phyloP scores from a whole-genome alignment of 2,888 invertebrate genomes.

The Eubasilissa splendida region DNA sequence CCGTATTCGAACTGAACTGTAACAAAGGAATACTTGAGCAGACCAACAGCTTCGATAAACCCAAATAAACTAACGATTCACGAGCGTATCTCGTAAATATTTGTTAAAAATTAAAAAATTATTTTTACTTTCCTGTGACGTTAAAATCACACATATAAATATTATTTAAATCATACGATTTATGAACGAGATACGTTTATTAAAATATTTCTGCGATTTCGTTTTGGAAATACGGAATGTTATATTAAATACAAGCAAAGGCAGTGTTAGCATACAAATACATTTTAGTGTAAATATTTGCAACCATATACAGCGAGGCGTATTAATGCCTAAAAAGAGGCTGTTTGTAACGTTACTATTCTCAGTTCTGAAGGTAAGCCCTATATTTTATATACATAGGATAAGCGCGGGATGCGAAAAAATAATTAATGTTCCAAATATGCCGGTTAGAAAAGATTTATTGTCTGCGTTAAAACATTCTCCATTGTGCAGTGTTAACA shows the following conservation, averaged over 20 bases:
- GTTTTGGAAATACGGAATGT: too few species aligned
- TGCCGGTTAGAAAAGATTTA: conserved; percentile 25
- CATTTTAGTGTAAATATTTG: neutral
- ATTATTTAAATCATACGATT: neutral
- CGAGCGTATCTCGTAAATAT: neutral
- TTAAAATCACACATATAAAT: too few species aligned
- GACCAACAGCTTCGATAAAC: neutral
- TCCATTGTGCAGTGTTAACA: neutral
- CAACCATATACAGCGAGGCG: conserved; percentile 16
- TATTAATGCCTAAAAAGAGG: conserved; percentile 34
- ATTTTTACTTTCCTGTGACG: too few species aligned
- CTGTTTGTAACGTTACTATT: conserved; percentile 11
- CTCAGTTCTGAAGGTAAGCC: conserved; percentile 34
- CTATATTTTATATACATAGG: conserved; percentile 32
- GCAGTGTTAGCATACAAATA: too few species aligned
- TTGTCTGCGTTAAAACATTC: neutral
- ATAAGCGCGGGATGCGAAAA: conserved; percentile 26
- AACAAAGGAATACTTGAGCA: conserved; percentile 2
- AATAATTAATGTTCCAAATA: conserved; percentile 32
- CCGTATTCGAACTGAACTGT: neutral
- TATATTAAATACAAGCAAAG: too few species aligned
- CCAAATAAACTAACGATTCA: neutral
- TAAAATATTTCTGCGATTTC: too few species aligned
- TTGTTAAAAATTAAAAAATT: too few species aligned
- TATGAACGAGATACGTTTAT: neutral